Conservation (phyloP, 1,140 invertebrate genomes). For the Drosophila rhopaloa region DNA sequence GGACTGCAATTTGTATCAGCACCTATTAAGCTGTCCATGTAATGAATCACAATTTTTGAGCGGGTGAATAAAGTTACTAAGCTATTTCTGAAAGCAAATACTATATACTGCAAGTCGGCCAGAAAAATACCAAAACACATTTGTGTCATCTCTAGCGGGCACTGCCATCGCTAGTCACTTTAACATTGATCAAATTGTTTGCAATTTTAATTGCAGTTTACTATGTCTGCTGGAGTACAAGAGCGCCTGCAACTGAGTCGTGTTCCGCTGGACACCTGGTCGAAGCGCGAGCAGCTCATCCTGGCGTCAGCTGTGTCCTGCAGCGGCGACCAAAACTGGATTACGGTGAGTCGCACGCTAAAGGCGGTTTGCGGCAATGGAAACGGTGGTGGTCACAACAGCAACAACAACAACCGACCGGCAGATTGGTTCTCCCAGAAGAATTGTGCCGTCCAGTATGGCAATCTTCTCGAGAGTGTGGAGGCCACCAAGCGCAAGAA, state of each 20-base stretch:
- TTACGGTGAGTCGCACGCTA: slow-evolving; percentile 92
- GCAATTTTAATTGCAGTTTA: slow-evolving; percentile 6
- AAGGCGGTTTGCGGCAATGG: slow-evolving; percentile 89
- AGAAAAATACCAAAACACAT: not conserved
- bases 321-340: slow-evolving; percentile 97
- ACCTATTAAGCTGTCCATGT: too few species aligned
- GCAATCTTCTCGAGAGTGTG: slow-evolving; percentile 91
- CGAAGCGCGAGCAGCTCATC: slow-evolving; percentile 92
- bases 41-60: too few species aligned
- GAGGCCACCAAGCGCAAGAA: slow-evolving; percentile 96
- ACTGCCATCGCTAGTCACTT: slow-evolving; percentile 1
- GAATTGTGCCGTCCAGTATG: slow-evolving; percentile 95
- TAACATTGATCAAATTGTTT: slow-evolving; percentile 1
- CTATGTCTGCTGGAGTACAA: slow-evolving; percentile 33
- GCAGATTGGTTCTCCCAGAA: slow-evolving; percentile 96
- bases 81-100: not conserved
- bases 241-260: slow-evolving; percentile 86
- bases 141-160: not conserved
- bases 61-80: too few species aligned
- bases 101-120: not conserved
- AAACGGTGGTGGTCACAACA: slow-evolving; percentile 85
- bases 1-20: too few species aligned
- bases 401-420: slow-evolving; percentile 85
- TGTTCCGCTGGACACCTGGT: slow-evolving; percentile 92
- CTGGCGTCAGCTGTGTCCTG: slow-evolving; percentile 94